Evolutionary conservation across 1,140 invertebrate genomes (phyloP), one percentile per base, ranked within the genome.

Genomic region (Leguminivora glycinivorella): DNA sequence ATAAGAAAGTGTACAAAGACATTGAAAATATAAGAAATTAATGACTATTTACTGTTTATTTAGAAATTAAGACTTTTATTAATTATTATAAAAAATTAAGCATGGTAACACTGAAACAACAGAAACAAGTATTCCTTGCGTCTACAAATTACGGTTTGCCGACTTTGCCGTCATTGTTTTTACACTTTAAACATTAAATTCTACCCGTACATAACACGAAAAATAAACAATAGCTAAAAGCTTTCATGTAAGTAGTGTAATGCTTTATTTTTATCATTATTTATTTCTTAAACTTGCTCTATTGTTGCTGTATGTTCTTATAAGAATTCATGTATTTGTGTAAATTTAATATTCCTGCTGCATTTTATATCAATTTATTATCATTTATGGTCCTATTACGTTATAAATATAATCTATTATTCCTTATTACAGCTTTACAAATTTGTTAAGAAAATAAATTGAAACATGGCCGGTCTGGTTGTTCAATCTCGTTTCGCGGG

Each of bases 401-500:
- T 38, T 38, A 38, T 38, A 12, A 38, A 38, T 38, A 38, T 38
- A 38, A 38, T 19, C 4, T 17, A 47, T 47, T 17, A 47, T 22
- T 5, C n/a, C 47, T 4, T 19, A 52, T 52, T 52, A 22, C 47
- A 52, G 17, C 22, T 22, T 22, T 47, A 47, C 17, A 52, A 52
- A 22, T 52, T 22, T 9, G 19, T 52, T 52, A 22, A 52, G 7
- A 52, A 22, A 22, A 52, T 52, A 52, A 52, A 52, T 52, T 52
- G 4, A 66, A 86, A 85, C 82, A 88, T 88, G 87, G 88, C 91
- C 90, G 87, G 90, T 83, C 86, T 93, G 69, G 90, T 92, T 43
- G 93, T 94, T 67, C 92, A 93, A 75, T 94, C 94, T 34, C 87
- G 94, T 58, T 94, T 94, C 84, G 93, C 94, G 70, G 93, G 93